Base-by-base conservation (phyloP, 2,888 invertebrate genomes). In the Cordilura impudica region DNA sequence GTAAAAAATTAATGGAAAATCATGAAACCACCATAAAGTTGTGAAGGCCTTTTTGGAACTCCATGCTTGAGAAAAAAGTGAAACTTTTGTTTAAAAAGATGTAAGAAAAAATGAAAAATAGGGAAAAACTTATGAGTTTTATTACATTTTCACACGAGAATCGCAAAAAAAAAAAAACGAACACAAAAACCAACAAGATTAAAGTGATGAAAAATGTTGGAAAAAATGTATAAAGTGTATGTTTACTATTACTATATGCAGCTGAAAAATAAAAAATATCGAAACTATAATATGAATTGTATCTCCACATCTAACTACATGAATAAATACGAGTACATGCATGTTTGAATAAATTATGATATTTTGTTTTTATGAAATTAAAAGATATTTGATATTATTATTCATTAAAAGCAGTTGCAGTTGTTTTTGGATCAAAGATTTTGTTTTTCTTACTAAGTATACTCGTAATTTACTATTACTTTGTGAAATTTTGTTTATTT, bases 141-240 rank as follows among this genome's bases (percentile, higher is more conserved):
- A 74, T 74, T 54, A 45, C 66, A 67, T 75, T 61, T 75, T 70
- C 69, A 58, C 63, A 75, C 43, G 63, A 70, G 35, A 70, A 63
- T 49, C 56, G 43, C 14, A 61, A 61, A 69, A 58, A 39, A 12
- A 3, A n/a, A 66, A 58, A 39, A 51, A 60, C 51, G 19, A 73
- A 29, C 26, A 19, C 26, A 35, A 53, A 43, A 39, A 39, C n/a
- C 29, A 67, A 60, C 58, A 21, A 49, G 49, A 31, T 54, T 45
- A 45, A 7, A 29, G 45, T 12, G 29, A 29, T 43, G 23, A 31
- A 29, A n/a, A 54, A 47, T n/a, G 31, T 39, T n/a, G 16, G 2
- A 47, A 53, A 65, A 43, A 53, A 54, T 56, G 53, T 16, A 23
- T 26, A 63, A 45, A 53, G n/a, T 19, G 49, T 19, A 21, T 49